These are phyloP conservation scores for Epizoanthus stellaris DNA, from an alignment of 92 coral and sea anemone species.

Conservation along the genomic window DNA sequence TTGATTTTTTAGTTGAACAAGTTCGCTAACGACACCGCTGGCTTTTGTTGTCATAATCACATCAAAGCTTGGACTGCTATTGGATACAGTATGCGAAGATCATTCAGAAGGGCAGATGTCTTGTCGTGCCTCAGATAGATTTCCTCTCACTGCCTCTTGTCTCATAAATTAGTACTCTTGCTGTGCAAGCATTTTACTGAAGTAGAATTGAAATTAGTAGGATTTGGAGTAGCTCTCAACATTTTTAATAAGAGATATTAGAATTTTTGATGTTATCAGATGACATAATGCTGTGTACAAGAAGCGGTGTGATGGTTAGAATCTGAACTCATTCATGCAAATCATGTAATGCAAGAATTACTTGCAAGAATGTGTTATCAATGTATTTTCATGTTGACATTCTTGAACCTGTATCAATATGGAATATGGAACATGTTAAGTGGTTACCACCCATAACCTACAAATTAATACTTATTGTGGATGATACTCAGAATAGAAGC, in stretches of 20 bases:
- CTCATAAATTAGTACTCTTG: neutral
- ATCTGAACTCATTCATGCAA: neutral
- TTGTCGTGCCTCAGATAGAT: neutral
- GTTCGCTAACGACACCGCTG: slow-evolving; percentile 63
- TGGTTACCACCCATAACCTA: too few relatives aligned
- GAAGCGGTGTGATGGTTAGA: slow-evolving; percentile 1
- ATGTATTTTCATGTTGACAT: neutral
- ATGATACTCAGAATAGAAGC: too few relatives aligned
- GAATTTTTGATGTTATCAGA: neutral
- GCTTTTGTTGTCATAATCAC: neutral
- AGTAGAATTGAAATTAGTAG: neutral
- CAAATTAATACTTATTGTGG: too few relatives aligned
- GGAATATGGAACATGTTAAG: too few relatives aligned
- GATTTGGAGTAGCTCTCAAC: neutral
- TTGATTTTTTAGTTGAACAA: slow-evolving; percentile 87
- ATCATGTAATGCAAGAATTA: neutral
- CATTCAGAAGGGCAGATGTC: too few relatives aligned
- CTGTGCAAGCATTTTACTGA: slow-evolving; percentile 16
- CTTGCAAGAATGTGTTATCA: neutral
- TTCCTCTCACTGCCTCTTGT: neutral
- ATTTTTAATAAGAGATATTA: neutral
- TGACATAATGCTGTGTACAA: neutral
- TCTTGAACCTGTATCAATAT: too few relatives aligned
- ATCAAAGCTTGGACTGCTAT: neutral
- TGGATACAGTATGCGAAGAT: neutral